Evolutionary conservation across 2,113 vertebrate genomes (phyloP).

Genomic region (Zingel zingel): DNA sequence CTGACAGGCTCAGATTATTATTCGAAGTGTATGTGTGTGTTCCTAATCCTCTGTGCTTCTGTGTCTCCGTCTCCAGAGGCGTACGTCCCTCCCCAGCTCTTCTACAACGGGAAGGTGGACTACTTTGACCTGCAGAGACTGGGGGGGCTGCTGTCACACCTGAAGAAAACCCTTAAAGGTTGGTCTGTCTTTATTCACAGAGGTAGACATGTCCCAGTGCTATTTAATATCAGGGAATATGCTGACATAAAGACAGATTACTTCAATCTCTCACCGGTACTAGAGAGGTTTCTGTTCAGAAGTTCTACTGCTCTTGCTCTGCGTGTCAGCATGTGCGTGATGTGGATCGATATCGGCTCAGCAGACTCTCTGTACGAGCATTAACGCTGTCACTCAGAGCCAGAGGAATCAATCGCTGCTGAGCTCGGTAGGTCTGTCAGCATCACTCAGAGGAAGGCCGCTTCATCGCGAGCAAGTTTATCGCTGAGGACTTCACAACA

Average conservation of each 20-base stretch:
- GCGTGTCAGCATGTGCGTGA: slow-evolving; percentile 3
- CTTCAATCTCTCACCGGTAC: no score
- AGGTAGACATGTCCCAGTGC: no score
- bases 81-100: slow-evolving; percentile 95
- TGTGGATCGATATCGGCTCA: slow-evolving; percentile 31
- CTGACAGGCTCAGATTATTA: no score
- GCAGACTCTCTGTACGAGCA: neutral
- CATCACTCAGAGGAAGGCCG: no score
- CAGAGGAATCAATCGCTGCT: neutral
- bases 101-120: slow-evolving; percentile 98
- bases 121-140: slow-evolving; percentile 98
- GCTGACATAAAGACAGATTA: no score
- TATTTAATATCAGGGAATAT: no score
- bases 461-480: no score
- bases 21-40: no score
- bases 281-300: no score
- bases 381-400: slow-evolving; percentile 22
- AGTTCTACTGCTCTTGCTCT: no score
- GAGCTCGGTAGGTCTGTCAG: no score
- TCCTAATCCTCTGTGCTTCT: neutral
- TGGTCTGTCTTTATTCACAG: neutral
- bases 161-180: slow-evolving; percentile 97
- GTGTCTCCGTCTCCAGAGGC: slow-evolving; percentile 83
- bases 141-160: slow-evolving; percentile 96
- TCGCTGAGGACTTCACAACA: no score